Evolutionary conservation across 64 coral and sea anemone species (phyloP), one percentile per base, ranked within the genome.

Genomic region (Montipora foliosa): DNA sequence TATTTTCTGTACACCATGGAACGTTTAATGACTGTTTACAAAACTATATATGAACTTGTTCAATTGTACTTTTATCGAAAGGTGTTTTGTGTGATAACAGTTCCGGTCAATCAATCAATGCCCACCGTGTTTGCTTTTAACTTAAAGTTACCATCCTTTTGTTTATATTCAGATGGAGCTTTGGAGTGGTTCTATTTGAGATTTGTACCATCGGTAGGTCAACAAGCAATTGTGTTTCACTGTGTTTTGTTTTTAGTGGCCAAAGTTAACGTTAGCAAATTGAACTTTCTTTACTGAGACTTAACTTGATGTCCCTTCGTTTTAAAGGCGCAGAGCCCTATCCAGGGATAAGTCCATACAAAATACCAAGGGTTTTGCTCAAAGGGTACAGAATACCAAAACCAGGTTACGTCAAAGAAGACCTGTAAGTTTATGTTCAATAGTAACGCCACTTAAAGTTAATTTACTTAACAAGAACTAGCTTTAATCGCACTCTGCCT

Each of bases 311-410:
- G 12, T 66, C 4, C 61, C 9, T 67, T 55, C 9, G 52, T 37
- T 5, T 14, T 84, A 5, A 16, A 84, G 81, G 81, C 14, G 81
- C 81, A 19, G 81, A 84, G n/a, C 81, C 81, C 17, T 68, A 84
- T 48, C 59, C 81, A 67, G 81, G 59, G 15, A 84, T 67, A 47
- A 84, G 61, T 67, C 81, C 81, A 67, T 84, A 19, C 46, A 67
- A 66, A 19, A 4, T 84, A 44, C 81, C 81, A 6, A 84, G 57
- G 8, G 37, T 68, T 16, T 84, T 84, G 44, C 59, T 47, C 2
- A 67, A 84, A 67, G 81, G 81, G 47, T 84, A 84, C 58, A 84
- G 81, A 67, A 46, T 84, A 47, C 81, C 81, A 19, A 84, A 84
- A 84, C 81, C 81, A 47, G 81, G 46, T 4, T 84, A 84, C 37